These are phyloP conservation scores for Motacilla tschutschensis DNA, from an alignment of 2,113 vertebrate species.

Conservation along the genomic window DNA sequence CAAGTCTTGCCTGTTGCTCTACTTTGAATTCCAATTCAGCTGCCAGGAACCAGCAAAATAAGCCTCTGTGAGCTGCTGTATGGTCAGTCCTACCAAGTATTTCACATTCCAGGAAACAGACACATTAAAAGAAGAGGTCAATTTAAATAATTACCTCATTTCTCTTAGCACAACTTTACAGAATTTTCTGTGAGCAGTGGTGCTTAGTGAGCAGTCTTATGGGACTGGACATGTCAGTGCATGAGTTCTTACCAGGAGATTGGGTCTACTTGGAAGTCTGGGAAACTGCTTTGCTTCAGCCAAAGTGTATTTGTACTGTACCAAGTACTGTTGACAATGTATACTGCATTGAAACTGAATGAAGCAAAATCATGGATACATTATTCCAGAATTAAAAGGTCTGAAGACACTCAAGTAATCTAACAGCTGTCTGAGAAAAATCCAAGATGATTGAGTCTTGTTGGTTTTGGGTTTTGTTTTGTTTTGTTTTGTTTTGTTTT, in stretches of 20 bases:
- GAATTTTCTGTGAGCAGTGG: background rate
- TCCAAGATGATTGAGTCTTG: background rate
- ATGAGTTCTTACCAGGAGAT: background rate
- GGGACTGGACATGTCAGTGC: background rate
- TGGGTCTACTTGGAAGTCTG: background rate
- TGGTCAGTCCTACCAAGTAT: background rate
- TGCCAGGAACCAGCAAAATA: background rate
- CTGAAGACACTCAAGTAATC: accelerated
- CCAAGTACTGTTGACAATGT: background rate
- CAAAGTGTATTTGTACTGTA: background rate
- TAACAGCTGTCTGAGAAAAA: background rate
- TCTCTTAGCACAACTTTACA: background rate
- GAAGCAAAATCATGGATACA: background rate
- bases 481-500: too few species aligned
- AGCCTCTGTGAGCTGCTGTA: background rate
- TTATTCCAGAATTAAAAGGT: background rate
- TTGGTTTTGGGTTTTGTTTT: too few species aligned
- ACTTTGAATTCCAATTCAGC: background rate
- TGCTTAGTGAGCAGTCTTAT: background rate
- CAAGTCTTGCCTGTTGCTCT: background rate
- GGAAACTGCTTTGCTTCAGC: background rate
- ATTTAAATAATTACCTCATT: background rate
- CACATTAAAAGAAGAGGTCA: accelerated
- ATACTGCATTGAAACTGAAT: background rate
- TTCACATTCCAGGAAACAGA: background rate